phyloP scores from a whole-genome alignment of 2,113 vertebrate species.

The Psilopsiagon aymara region DNA sequence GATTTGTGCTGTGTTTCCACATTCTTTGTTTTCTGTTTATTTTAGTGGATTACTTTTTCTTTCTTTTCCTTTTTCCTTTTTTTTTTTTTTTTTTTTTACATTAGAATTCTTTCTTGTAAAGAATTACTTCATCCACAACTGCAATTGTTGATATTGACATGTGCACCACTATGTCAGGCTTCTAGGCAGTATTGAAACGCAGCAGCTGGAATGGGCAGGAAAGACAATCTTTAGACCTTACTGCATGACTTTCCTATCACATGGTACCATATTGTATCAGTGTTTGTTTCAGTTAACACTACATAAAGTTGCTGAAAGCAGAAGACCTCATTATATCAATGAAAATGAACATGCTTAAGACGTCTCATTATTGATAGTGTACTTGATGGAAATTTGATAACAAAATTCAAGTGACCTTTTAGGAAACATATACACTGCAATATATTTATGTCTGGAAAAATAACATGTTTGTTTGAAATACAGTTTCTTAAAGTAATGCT shows the following conservation, averaged over 20 bases:
- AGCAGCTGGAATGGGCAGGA: conserved; percentile 33
- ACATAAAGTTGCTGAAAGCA: conserved; percentile 21
- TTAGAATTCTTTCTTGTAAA: conserved; percentile 50
- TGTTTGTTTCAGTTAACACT: conserved; percentile 36
- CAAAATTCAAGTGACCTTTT: conserved; percentile 9
- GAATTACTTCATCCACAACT: neutral
- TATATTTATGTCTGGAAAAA: neutral
- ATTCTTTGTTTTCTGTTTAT: conserved; percentile 75
- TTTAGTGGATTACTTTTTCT: conserved; percentile 48
- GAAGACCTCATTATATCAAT: conserved; percentile 2
- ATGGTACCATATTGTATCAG: conserved; percentile 33
- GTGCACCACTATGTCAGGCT: conserved; percentile 19
- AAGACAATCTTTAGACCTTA: neutral
- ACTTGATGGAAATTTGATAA: neutral
- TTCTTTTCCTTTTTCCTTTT: neutral
- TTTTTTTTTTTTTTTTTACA: neutral
- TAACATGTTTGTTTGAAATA: neutral
- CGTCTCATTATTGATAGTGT: neutral
- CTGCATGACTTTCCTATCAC: neutral
- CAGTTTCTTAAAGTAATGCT: neutral
- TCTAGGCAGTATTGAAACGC: conserved; percentile 33
- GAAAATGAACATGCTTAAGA: conserved; percentile 1
- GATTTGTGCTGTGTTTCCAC: conserved; percentile 76
- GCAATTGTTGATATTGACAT: neutral
- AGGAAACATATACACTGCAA: neutral